These are phyloP conservation scores for Chionomys nivalis DNA, from an alignment of 2,113 vertebrate species.

Conservation along the genomic window DNA sequence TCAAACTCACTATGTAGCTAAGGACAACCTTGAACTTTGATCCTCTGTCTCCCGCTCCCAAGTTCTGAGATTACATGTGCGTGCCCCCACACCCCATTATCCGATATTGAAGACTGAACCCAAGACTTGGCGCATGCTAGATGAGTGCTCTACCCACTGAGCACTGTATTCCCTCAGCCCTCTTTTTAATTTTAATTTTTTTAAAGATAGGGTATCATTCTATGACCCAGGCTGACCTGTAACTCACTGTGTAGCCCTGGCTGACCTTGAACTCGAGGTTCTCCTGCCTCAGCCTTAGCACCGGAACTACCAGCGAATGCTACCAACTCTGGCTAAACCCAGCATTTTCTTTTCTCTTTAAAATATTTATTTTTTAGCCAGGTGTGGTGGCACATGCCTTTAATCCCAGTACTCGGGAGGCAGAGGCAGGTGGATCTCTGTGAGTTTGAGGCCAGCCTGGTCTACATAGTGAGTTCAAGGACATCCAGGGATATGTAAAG, in stretches of 20 bases:
- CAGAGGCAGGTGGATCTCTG: not conserved
- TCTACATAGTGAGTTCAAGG: not conserved
- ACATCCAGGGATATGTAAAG: not conserved
- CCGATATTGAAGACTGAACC: not conserved
- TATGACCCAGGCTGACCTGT: not conserved
- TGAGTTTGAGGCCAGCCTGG: not conserved
- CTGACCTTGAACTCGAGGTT: not conserved
- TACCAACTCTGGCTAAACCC: not conserved
- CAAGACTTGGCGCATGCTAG: not conserved
- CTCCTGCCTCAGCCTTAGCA: not conserved
- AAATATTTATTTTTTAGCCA: not conserved
- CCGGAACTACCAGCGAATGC: not conserved
- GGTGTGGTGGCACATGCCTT: not conserved
- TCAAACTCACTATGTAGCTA: not conserved
- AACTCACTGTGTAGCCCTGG: not conserved
- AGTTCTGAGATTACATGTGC: not conserved
- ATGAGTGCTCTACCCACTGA: not conserved
- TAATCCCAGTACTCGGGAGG: not conserved
- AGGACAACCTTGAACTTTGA: not conserved
- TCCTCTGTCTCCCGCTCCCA: not conserved
- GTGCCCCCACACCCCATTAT: no score
- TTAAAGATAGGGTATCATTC: not conserved
- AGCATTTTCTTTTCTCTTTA: not conserved
- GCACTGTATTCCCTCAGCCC: not conserved
- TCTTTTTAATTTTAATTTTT: not conserved